These are phyloP conservation scores for Drosophila pseudoananassae DNA, from an alignment of 1,140 invertebrate genomes.

Conservation along the genomic window DNA sequence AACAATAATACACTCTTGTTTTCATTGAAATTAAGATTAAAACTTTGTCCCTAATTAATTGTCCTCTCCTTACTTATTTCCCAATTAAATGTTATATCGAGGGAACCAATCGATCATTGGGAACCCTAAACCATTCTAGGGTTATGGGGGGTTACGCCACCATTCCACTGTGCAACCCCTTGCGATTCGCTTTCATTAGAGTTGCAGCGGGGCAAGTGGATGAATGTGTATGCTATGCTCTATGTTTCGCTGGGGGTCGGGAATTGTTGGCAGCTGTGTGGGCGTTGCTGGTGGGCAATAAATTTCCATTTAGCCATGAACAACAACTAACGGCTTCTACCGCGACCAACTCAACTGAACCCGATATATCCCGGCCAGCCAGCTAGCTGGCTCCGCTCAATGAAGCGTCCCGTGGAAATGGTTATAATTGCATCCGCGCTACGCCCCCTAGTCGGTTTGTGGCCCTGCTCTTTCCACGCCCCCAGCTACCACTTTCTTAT, in stretches of 20 bases:
- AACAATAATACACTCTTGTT: not conserved
- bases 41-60: not conserved
- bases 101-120: not conserved
- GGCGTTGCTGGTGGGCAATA: slow-evolving; percentile 76
- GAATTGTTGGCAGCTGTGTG: slow-evolving; percentile 51
- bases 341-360: slow-evolving; percentile 38
- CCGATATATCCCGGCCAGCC: slow-evolving; percentile 29
- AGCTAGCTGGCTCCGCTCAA: slow-evolving; percentile 44
- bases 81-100: not conserved
- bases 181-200: slow-evolving; percentile 54
- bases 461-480: not conserved
- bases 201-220: slow-evolving; percentile 28
- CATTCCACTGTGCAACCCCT: slow-evolving; percentile 21
- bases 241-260: slow-evolving; percentile 7
- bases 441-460: slow-evolving; percentile 14
- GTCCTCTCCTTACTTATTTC: not conserved
- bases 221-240: not conserved
- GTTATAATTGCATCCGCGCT: slow-evolving; percentile 79
- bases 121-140: not conserved
- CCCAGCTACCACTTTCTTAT: not conserved
- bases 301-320: slow-evolving; percentile 77
- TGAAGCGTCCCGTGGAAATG: slow-evolving; percentile 81
- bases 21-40: not conserved
- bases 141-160: not conserved
- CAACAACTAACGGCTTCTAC: slow-evolving; percentile 56